Percentiles rank a stretch among this genome's conserved stretches.
These are phyloP conservation scores for Cryptotis parvus DNA, from an alignment of 2,113 vertebrate species.

Conservation along the genomic window DNA sequence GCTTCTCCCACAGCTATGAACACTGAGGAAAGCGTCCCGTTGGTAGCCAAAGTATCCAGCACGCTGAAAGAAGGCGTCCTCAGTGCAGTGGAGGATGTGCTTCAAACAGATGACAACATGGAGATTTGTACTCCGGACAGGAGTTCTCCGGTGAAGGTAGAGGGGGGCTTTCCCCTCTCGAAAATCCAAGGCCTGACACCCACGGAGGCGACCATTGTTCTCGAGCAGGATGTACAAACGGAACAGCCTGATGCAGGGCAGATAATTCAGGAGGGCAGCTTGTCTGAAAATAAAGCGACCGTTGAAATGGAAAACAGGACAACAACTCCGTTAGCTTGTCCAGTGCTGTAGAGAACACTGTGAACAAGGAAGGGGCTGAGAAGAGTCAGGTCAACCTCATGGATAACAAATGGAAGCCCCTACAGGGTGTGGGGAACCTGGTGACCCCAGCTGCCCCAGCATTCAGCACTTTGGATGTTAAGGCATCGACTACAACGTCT, in stretches of 20 bases:
- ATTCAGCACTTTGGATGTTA: slow-evolving; percentile 69
- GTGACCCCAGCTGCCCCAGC: slow-evolving; percentile 61
- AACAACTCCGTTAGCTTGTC: background rate
- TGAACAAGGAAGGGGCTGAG: slow-evolving; percentile 74
- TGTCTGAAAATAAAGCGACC: background rate
- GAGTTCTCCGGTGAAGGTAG: slow-evolving; percentile 83
- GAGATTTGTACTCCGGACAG: slow-evolving; percentile 94
- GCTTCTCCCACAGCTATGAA: slow-evolving; percentile 66
- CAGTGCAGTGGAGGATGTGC: slow-evolving; percentile 76
- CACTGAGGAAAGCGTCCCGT: slow-evolving; percentile 70
- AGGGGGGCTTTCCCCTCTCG: slow-evolving; percentile 79
- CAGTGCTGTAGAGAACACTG: slow-evolving; percentile 71
- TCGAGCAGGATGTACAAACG: slow-evolving; percentile 54
- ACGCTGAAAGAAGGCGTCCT: slow-evolving; percentile 70
- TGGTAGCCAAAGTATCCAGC: slow-evolving; percentile 75
- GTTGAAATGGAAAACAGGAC: slow-evolving; percentile 58
- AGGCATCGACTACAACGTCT: slow-evolving; percentile 75
- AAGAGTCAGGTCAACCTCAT: slow-evolving; percentile 57
- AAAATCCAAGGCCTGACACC: slow-evolving; percentile 64
- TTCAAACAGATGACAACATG: slow-evolving; percentile 92
- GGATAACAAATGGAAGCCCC: slow-evolving; percentile 96
- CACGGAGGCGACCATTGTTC: slow-evolving; percentile 46
- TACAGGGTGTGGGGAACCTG: slow-evolving; percentile 90
- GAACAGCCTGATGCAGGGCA: slow-evolving; percentile 66
- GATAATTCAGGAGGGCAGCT: slow-evolving; percentile 53